A percentile compares a stretch with the other conserved stretches of the same genome.
These are phyloP conservation scores for Frankliniella intonsa DNA, from an alignment of 2,888 invertebrate genomes.

Conservation along the genomic window DNA sequence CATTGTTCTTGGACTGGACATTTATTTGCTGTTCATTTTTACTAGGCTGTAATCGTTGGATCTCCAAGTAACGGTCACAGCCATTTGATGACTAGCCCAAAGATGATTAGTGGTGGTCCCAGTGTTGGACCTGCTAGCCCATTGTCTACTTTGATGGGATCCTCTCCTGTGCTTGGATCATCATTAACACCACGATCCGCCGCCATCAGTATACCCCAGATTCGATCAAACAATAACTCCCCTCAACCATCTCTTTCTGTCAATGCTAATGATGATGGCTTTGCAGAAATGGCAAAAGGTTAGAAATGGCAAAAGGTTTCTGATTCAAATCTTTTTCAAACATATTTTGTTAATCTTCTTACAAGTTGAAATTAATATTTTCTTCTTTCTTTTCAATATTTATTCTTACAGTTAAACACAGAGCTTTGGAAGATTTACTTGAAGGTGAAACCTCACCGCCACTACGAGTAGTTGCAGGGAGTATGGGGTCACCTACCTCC, in stretches of 20 bases:
- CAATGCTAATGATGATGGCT: slow-evolving; percentile 18
- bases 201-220: slow-evolving; percentile 47
- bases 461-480: slow-evolving; percentile 52
- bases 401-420: slow-evolving; percentile 37
- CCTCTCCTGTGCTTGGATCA: neutral
- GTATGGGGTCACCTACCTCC: slow-evolving; percentile 54
- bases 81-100: neutral
- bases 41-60: slow-evolving; percentile 18
- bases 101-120: slow-evolving; percentile 26
- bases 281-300: slow-evolving; percentile 27
- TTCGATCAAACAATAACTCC: slow-evolving; percentile 10
- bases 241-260: slow-evolving; percentile 29
- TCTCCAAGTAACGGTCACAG: slow-evolving; percentile 18
- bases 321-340: neutral
- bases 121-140: slow-evolving; percentile 19
- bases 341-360: neutral
- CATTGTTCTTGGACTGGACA: neutral
- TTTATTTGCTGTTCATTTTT: neutral
- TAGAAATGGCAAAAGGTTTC: neutral
- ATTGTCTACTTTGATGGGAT: slow-evolving; percentile 25
- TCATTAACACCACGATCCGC: slow-evolving; percentile 42
- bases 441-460: slow-evolving; percentile 49
- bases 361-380: neutral
- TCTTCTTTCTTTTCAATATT: neutral
- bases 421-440: slow-evolving; percentile 36